Percentiles rank a stretch among this genome's conserved stretches.
Evolutionary conservation across 1,140 invertebrate species (phyloP).

Genomic region (Manduca sexta): DNA sequence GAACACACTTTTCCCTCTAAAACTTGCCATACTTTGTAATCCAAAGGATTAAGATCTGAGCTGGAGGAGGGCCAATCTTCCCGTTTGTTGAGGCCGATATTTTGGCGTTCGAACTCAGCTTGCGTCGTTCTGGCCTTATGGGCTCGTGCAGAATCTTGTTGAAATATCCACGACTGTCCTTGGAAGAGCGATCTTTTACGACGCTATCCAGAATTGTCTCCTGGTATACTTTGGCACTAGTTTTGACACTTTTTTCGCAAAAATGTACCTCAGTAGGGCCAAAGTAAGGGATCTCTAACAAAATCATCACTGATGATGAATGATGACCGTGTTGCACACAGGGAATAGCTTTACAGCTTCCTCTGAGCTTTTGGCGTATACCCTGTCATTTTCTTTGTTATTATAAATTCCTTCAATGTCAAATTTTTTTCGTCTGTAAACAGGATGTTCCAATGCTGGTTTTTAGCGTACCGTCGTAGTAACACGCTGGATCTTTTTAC

Average conservation of each 20-base stretch:
- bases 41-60: constrained; percentile 8
- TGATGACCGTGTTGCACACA: constrained; percentile 8
- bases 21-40: constrained; percentile 11
- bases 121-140: not conserved
- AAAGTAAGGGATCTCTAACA: constrained; percentile 1
- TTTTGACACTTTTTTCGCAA: constrained; percentile 5
- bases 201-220: not conserved
- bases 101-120: no score
- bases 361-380: constrained; percentile 5
- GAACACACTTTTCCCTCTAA: constrained; percentile 12
- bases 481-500: not conserved
- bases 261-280: not conserved
- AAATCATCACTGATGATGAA: constrained; percentile 9
- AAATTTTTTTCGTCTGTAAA: constrained; percentile 8
- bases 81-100: not conserved
- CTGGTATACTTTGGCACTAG: constrained; percentile 1
- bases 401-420: constrained; percentile 1
- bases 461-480: not conserved
- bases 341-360: not conserved
- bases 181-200: not conserved
- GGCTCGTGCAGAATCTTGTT: not conserved
- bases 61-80: not conserved
- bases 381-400: constrained; percentile 7
- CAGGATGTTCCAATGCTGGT: not conserved
- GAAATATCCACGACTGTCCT: not conserved